These are phyloP conservation scores for Poecilus cupreus DNA, from an alignment of 2,888 invertebrate species.

Conservation along the genomic window DNA sequence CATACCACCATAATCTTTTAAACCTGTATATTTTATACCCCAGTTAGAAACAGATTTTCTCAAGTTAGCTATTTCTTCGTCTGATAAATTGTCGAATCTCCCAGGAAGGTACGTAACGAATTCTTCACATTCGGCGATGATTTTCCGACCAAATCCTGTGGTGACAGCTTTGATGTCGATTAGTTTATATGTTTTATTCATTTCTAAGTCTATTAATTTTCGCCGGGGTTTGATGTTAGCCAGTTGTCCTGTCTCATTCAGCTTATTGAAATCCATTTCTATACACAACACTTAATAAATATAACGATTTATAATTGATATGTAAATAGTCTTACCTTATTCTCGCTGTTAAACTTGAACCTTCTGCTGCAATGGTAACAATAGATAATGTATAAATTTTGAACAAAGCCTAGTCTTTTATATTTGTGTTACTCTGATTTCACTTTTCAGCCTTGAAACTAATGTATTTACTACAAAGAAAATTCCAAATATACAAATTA, in stretches of 20 bases:
- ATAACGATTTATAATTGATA: no score
- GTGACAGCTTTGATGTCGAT: not conserved
- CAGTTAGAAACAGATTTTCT: not conserved
- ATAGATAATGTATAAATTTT: no score
- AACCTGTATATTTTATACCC: not conserved
- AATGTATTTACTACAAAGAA: no score
- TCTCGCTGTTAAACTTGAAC: no score
- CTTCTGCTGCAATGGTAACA: no score
- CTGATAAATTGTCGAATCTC: not conserved
- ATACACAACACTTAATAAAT: not conserved
- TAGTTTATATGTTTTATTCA: not conserved
- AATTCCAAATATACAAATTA: no score
- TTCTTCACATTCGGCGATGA: not conserved
- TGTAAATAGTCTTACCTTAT: no score
- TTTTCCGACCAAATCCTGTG: not conserved
- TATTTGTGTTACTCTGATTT: no score
- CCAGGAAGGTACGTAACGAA: not conserved
- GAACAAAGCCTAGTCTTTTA: no score
- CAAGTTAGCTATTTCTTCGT: not conserved
- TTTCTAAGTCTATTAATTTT: not conserved
- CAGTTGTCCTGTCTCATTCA: not conserved
- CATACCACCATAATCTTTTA: not conserved
- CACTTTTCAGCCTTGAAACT: no score
- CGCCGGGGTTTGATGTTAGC: not conserved
- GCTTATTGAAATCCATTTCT: slow-evolving; percentile 24